Evolutionary conservation across 2,888 invertebrate genomes (phyloP), one percentile per base, ranked within the genome.

Genomic region (Cryptus armator): DNA sequence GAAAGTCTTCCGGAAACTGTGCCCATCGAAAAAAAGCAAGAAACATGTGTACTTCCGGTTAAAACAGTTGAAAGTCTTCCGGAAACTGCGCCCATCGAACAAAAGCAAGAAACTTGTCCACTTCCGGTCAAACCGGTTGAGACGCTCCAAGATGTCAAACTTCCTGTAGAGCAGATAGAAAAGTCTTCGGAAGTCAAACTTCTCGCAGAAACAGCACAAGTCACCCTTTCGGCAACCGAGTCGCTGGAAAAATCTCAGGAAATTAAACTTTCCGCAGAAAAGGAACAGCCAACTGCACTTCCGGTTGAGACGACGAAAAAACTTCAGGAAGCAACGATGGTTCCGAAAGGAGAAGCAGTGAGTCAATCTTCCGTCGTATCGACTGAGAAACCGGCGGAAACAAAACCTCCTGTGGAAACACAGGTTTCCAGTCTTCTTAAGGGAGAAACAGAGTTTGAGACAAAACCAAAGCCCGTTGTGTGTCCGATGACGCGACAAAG

Each of bases 21-120:
- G n/a, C 48, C 9, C 1, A 12, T 2, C 51, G 59, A 83, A 62
- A 70, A 43, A 89, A 85, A 75, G 37, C 62, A 84, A 56, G 71
- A 88, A 74, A 76, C 83, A 48, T 84, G 86, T n/a, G 67, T 14
- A 29, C n/a, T n/a, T 24, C 37, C 37, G 37, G 16, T 68, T 67
- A 53, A 67, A 51, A 78, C 19, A 74, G 19, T 62, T 56, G 43
- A 56, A 71, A 7, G 9, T 48, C 10, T 48, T 48, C 48, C 48
- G 2, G 37, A 37, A 37, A 9, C 9, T 9, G 37, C 7, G 1
- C 37, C 37, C 6, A 9, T 9, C 37, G 37, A 37, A 37, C 37
- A 37, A 9, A 37, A 75, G 1, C 62, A 84, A 56, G 71, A 88
- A 74, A 76, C 83, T 51, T 84, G 86, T n/a, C 70, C 32, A 29